Evolutionary conservation across 2,888 invertebrate genomes (phyloP), one percentile per base, ranked within the genome.

Genomic region (Chelonus formosanus): DNA sequence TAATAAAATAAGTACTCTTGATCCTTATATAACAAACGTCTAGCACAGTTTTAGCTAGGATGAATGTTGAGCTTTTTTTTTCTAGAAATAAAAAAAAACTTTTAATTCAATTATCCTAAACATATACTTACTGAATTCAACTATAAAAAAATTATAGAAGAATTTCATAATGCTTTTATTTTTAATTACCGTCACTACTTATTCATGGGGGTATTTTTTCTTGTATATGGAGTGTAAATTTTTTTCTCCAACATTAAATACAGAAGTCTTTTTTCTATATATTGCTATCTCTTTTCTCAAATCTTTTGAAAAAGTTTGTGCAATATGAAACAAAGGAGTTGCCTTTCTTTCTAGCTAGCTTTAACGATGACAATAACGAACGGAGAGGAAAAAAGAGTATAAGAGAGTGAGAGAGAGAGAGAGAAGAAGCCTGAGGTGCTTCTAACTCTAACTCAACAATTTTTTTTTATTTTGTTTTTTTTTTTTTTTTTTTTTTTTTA

Each of bases 271-370:
- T 35, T 63, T 44, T 57, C 47, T 56, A 57, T 57, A 48, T 50
- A 8, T 63, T 50, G 43, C 47, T 20, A 4, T 48, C 10, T 48
- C 31, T 48, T 48, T 20, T 5, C 10, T 7, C 6, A 31, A 10
- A 48, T 63, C 44, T 57, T 63, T 57, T 63, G 63, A 56, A 43
- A 43, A 57, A 57, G 50, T 63, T 63, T 48, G 43, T 63, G 57
- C 50, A 57, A 52, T 60, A 67, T 45, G 57, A 59, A 63, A 63
- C 68, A 67, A 67, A 60, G 59, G 57, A 54, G 50, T 63, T 53
- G 32, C 56, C 54, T 67, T 60, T 48, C 57, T 58, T 44, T 63
- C 20, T 43, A 3, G 56, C 48, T 63, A 36, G 50, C 56, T 64
- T 43, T 40, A 53, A 60, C 48, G 60, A 64, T 61, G 63, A 57